Evolutionary conservation across 1,140 invertebrate genomes (phyloP), one percentile per base, ranked within the genome.

Genomic region (Zaprionus vittiger): DNA sequence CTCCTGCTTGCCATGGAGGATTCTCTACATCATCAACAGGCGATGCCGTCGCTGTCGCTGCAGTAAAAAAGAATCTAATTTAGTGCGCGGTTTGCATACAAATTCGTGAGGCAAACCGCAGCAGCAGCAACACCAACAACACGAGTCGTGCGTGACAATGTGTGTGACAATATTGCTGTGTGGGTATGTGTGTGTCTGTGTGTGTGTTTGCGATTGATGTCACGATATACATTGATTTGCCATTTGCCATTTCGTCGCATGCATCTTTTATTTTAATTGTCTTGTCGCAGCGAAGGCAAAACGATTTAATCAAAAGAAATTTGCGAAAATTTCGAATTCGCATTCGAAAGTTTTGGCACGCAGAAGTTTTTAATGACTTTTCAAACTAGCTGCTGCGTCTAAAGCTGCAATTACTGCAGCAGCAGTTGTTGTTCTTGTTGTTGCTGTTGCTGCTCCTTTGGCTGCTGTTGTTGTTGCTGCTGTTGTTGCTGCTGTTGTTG

Each of bases 41-140:
- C 76, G 77, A 77, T 80, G 47, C n/a, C 7, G 79, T 57, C 73
- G 74, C 24, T 26, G 24, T 24, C 24, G 24, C 73, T 85, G 86
- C 86, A 91, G 85, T 90, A 91, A 90, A 90, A 89, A 90, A 90
- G 81, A 80, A 89, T 90, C 90, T 91, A 91, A 91, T 91, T 91
- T 91, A 83, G 74, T 91, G 78, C 90, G 90, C 76, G 90, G 84
- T 81, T 91, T 91, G 90, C 90, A 91, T 91, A 91, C 90, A 91
- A 91, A 91, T 91, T 72, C 26, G 67, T 22, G 47, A 20, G 47
- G 17, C 22, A n/a, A 47, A 28, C 38, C 26, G 7, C 64, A 17
- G 22, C 28, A 17, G 22, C 28, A 44, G 41, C 52, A 41, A 37
- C 59, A 15, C 9, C 73, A 44, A 34, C 52, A 41, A 37, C 59